These are phyloP conservation scores for Smutsia gigantea DNA, from an alignment of 2,797 vertebrate genomes.

Conservation along the genomic window DNA sequence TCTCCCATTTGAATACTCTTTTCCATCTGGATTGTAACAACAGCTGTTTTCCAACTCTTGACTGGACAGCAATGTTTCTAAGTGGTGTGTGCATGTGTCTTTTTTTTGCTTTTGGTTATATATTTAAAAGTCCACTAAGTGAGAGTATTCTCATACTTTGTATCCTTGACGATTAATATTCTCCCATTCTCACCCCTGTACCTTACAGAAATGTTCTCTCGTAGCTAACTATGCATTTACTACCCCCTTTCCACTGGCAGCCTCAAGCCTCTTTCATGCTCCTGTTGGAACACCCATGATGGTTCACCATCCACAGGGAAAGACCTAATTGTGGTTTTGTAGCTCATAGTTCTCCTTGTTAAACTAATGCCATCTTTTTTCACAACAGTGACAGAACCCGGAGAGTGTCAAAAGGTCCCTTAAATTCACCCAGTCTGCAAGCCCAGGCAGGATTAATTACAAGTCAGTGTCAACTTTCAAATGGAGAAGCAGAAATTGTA, in stretches of 20 bases:
- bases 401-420: conserved; percentile 28
- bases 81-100: neutral
- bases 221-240: neutral
- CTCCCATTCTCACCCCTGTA: neutral
- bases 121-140: neutral
- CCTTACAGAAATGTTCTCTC: conserved; percentile 19
- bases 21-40: conserved; percentile 16
- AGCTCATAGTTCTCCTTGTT: conserved; percentile 49
- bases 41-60: conserved; percentile 54
- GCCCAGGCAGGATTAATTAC: conserved; percentile 46
- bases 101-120: neutral
- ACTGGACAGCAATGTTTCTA: neutral
- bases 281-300: neutral
- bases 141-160: neutral
- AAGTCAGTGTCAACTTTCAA: conserved; percentile 45
- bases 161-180: neutral
- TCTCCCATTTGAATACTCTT: conserved; percentile 21
- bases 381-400: conserved; percentile 28
- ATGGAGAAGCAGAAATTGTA: conserved; percentile 22
- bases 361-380: conserved; percentile 34
- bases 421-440: conserved; percentile 18
- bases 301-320: conserved; percentile 36
- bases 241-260: neutral
- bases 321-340: neutral
- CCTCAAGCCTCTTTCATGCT: neutral